phyloP scores from a whole-genome alignment of 2,797 vertebrate species.

The Danio kyathit region DNA sequence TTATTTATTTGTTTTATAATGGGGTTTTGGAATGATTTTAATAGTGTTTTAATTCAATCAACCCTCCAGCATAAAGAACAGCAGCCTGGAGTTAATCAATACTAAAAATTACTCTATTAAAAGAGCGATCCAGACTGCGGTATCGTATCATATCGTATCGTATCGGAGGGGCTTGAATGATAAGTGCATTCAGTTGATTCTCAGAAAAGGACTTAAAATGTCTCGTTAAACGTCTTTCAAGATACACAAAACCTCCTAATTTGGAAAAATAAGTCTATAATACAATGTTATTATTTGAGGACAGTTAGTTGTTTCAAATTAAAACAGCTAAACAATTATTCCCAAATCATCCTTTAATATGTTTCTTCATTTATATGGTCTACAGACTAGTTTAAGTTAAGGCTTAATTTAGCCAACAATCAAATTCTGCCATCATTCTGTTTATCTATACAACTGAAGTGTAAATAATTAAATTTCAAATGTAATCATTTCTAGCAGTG shows the following conservation, averaged over 20 bases:
- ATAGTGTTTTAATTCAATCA: conserved; percentile 51
- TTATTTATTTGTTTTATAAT: neutral
- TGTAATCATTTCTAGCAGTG: too few species aligned
- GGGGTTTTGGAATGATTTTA: conserved; percentile 46
- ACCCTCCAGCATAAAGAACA: conserved; percentile 20
- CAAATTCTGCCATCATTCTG: neutral
- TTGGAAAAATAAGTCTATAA: conserved; percentile 16
- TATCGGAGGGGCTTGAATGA: conserved; percentile 44
- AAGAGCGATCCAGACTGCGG: conserved; percentile 25
- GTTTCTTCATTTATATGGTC: conserved; percentile 4
- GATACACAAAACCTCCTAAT: conserved; percentile 25
- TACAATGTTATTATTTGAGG: conserved; percentile 22
- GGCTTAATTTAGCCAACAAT: neutral
- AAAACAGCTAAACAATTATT: conserved; percentile 16
- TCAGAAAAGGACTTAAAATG: conserved; percentile 12
- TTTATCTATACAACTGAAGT: neutral
- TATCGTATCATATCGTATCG: neutral
- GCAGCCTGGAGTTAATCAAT: conserved; percentile 8
- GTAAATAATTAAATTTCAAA: too few species aligned
- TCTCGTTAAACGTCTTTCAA: conserved; percentile 25
- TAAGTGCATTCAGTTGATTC: conserved; percentile 50
- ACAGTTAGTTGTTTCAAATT: conserved; percentile 24
- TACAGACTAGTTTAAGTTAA: conserved; percentile 20
- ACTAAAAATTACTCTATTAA: conserved; percentile 24
- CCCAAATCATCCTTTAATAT: neutral